Evolutionary conservation across 2,113 vertebrate genomes (phyloP).

Genomic region (Cromileptes altivelis): DNA sequence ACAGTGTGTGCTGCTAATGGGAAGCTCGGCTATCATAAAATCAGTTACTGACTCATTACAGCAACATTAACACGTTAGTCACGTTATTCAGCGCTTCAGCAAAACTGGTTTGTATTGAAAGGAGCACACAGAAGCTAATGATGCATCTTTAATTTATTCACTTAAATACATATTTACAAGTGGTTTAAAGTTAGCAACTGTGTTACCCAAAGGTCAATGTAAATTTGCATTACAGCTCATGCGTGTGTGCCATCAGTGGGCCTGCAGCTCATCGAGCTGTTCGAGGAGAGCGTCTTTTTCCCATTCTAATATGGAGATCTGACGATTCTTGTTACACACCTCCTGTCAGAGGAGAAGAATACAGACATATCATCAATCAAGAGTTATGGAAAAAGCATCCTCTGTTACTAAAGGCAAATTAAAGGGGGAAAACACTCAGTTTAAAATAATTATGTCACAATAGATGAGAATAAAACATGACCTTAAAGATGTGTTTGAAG

Average conservation of each 20-base stretch:
- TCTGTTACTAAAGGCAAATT: neutral
- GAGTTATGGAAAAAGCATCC: neutral
- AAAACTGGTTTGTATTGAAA: neutral
- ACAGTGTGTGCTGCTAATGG: neutral
- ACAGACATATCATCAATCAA: neutral
- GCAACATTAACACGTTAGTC: neutral
- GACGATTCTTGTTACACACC: constrained; percentile 75
- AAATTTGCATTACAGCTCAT: neutral
- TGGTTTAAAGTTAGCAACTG: neutral
- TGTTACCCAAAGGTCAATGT: constrained; percentile 6
- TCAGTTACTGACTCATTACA: constrained; percentile 4
- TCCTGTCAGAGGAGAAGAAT: constrained; percentile 60
- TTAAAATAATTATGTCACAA: neutral
- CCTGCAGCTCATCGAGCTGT: constrained; percentile 63
- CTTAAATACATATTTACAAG: constrained; percentile 81
- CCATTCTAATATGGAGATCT: constrained; percentile 78
- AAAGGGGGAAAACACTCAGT: neutral
- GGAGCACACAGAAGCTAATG: neutral
- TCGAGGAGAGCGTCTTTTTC: constrained; percentile 76
- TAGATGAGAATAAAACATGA: neutral
- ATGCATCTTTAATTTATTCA: constrained; percentile 51
- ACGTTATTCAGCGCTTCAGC: neutral
- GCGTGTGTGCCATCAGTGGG: constrained; percentile 14
- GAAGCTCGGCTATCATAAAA: neutral
- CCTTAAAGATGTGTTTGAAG: neutral